Percentiles rank a stretch among this genome's conserved stretches.
These are phyloP conservation scores for Cryptus viduatorius DNA, from an alignment of 2,888 invertebrate species.

Conservation along the genomic window DNA sequence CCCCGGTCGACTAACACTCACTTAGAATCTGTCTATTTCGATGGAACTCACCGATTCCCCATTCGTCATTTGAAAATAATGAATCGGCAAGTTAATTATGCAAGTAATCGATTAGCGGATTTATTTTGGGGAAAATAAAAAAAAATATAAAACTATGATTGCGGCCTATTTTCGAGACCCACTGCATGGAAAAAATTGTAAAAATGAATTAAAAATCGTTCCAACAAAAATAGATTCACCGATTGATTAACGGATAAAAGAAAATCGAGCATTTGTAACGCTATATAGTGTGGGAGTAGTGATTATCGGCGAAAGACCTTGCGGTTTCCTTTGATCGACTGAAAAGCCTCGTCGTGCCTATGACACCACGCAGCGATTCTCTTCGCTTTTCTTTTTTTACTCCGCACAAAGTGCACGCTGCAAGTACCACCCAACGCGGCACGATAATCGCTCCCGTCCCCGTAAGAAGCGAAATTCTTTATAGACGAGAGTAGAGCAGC, in stretches of 20 bases:
- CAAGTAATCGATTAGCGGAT: neutral
- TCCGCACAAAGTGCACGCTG: slow-evolving; percentile 58
- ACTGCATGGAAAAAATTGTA: neutral
- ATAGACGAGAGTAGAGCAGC: slow-evolving; percentile 71
- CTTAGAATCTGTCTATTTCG: neutral
- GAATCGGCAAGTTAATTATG: neutral
- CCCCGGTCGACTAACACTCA: neutral
- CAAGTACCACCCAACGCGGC: slow-evolving; percentile 12
- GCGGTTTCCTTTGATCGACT: slow-evolving; percentile 62
- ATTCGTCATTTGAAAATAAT: neutral
- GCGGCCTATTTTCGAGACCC: neutral
- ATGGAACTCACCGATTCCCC: neutral
- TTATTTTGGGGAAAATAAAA: neutral
- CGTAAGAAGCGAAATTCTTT: slow-evolving; percentile 77
- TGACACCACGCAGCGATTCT: slow-evolving; percentile 20
- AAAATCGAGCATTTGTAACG: neutral
- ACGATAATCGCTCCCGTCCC: slow-evolving; percentile 78
- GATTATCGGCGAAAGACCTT: slow-evolving; percentile 60
- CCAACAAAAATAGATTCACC: neutral
- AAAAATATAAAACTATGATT: neutral
- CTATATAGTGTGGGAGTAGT: neutral
- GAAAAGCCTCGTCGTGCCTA: slow-evolving; percentile 41
- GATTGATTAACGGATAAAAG: neutral
- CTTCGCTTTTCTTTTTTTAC: slow-evolving; percentile 72
- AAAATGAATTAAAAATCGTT: neutral